Evolutionary conservation across 2,113 vertebrate species (phyloP).

Genomic region (Zootoca vivipara): DNA sequence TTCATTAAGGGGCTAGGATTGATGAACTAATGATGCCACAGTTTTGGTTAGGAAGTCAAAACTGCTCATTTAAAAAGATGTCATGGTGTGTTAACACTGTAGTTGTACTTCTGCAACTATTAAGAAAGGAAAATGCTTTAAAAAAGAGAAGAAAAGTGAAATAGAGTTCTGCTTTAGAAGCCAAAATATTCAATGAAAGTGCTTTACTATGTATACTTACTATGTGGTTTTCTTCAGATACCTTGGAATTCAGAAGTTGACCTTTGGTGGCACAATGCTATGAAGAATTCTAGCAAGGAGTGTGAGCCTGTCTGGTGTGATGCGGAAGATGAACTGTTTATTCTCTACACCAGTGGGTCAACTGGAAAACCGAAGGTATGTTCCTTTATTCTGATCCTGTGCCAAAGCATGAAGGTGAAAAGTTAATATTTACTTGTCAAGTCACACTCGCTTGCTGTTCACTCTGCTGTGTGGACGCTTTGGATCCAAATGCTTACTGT

Average conservation of each 20-base stretch:
- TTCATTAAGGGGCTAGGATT: neutral
- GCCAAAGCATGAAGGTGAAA: neutral
- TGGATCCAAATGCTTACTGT: neutral
- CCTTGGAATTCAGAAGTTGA: slow-evolving; percentile 89
- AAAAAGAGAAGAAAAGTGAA: slow-evolving; percentile 12
- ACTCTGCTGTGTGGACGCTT: neutral
- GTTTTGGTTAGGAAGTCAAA: neutral
- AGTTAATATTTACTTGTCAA: neutral
- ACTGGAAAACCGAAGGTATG: slow-evolving; percentile 96
- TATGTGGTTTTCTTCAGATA: slow-evolving; percentile 72
- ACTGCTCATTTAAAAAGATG: neutral
- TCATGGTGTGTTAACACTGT: too few species aligned
- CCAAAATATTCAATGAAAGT: neutral
- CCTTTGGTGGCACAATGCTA: slow-evolving; percentile 89
- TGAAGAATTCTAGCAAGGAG: slow-evolving; percentile 79
- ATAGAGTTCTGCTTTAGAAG: slow-evolving; percentile 32
- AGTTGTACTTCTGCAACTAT: neutral
- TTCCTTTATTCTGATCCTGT: neutral
- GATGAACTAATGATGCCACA: neutral
- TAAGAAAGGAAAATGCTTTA: slow-evolving; percentile 27
- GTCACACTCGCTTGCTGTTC: neutral
- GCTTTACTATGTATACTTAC: neutral
- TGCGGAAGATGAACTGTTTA: slow-evolving; percentile 92
- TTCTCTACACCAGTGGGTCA: slow-evolving; percentile 97
- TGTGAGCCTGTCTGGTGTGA: slow-evolving; percentile 96